A percentile compares a stretch with the other conserved stretches of the same genome.
Evolutionary conservation across 2,113 vertebrate genomes (phyloP).

Genomic region (Carassius carassius): DNA sequence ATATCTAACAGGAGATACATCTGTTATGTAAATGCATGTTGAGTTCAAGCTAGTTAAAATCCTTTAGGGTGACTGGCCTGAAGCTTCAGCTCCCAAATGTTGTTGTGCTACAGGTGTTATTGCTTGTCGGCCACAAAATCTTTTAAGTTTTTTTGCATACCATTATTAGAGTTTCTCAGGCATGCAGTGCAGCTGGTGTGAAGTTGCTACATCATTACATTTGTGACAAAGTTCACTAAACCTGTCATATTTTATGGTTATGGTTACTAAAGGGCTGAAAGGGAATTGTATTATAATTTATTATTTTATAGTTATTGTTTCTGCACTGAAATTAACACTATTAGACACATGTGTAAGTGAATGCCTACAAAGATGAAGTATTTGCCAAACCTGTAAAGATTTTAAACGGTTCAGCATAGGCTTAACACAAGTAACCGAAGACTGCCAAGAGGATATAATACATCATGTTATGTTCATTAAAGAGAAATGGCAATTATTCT

Average conservation of each 20-base stretch:
- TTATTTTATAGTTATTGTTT: not conserved
- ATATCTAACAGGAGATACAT: slow-evolving; percentile 2
- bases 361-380: not conserved
- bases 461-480: not conserved
- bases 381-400: not conserved
- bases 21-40: slow-evolving; percentile 3
- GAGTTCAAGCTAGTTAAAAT: not conserved
- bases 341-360: not conserved
- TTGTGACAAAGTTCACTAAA: not conserved
- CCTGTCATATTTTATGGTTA: not conserved
- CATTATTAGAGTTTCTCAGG: not conserved
- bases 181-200: not conserved
- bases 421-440: no score
- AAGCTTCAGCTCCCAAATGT: slow-evolving; percentile 14
- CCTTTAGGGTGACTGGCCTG: slow-evolving; percentile 16
- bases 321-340: not conserved
- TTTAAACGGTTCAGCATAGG: not conserved
- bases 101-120: not conserved
- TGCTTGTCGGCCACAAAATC: not conserved
- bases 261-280: not conserved
- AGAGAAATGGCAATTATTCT: not conserved
- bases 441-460: no score
- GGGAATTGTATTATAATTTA: not conserved
- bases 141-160: not conserved
- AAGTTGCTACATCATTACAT: not conserved